Evolutionary conservation across 2,797 vertebrate species (phyloP), one percentile per base, ranked within the genome.

Genomic region (Gymnoscopelus braueri): DNA sequence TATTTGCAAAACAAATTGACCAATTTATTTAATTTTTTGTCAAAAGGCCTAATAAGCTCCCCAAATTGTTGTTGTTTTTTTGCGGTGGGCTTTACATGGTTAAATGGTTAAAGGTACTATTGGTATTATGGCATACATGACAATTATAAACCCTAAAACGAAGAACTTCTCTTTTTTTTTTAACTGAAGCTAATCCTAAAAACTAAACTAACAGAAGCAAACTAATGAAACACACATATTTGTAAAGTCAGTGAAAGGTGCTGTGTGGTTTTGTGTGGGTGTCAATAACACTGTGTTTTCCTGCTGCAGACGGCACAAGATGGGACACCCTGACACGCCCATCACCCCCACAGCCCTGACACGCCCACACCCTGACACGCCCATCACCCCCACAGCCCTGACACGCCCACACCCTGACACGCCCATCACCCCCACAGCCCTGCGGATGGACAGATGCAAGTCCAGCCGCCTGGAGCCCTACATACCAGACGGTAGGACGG

Each of bases 401-500:
- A 62, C 0, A 60, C 86, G 15, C 81, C 83, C 0, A 75, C 88
- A 84, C 60, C 69, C 72, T 0, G 76, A 62, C 0, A 60, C 86
- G 15, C 81, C 83, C 0, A 66, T 73, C 44, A 71, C 60, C 6
- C 69, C 61, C 64, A 85, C 71, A 0, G 56, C 2, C 15, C 67
- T 44, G 47, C 83, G 84, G 60, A 71, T 72, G 78, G 85, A 87
- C 10, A 88, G 74, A 61, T 71, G 24, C 58, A 80, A 71, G 32
- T 72, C 77, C 49, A 66, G 66, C 29, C 74, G 13, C 3, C 82
- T 75, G 65, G 70, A 84, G 0, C 84, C 75, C 5, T 77, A 32
- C 71, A 65, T 69, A 3, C 67, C 84, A 0, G 83, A 88, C 14
- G 89, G 93, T 94, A 77, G 93, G 91, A 86, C 3, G 2, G 62